These are phyloP conservation scores for Ictalurus punctatus DNA, from an alignment of 2,113 vertebrate genomes.

Conservation along the genomic window DNA sequence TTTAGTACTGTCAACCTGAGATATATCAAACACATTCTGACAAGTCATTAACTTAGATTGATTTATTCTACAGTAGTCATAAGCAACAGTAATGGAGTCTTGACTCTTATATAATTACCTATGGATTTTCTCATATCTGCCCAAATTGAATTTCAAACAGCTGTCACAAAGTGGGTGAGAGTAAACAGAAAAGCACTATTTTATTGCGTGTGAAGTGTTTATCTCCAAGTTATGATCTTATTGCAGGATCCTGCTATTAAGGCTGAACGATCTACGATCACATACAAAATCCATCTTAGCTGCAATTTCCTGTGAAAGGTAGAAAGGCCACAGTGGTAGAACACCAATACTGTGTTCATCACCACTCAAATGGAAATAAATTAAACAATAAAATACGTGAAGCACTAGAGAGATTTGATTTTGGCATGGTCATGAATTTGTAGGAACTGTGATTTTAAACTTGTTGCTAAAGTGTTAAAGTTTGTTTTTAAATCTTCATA, in stretches of 20 bases:
- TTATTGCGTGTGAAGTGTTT: slow-evolving; percentile 44
- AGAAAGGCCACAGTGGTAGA: neutral
- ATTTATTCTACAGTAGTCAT: slow-evolving; percentile 51
- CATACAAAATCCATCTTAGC: slow-evolving; percentile 35
- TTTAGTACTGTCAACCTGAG: slow-evolving; percentile 29
- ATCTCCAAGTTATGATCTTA: slow-evolving; percentile 41
- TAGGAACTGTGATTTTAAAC: neutral
- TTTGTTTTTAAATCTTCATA: neutral
- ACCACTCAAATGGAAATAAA: neutral
- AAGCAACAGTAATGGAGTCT: slow-evolving; percentile 53
- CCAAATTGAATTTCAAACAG: slow-evolving; percentile 55
- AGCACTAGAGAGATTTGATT: neutral
- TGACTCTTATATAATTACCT: slow-evolving; percentile 61
- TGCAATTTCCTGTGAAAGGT: slow-evolving; percentile 20
- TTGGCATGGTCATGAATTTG: neutral
- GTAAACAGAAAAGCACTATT: slow-evolving; percentile 44
- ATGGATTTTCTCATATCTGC: slow-evolving; percentile 65
- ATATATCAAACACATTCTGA: slow-evolving; percentile 47
- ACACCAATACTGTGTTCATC: neutral
- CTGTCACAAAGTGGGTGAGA: slow-evolving; percentile 39
- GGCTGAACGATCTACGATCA: slow-evolving; percentile 19
- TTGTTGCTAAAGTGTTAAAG: neutral
- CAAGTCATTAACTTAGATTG: slow-evolving; percentile 55
- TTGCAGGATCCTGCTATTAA: slow-evolving; percentile 31
- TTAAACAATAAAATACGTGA: neutral